phyloP scores from a whole-genome alignment of 2,888 invertebrate genomes.

The Caradrina kadenii region DNA sequence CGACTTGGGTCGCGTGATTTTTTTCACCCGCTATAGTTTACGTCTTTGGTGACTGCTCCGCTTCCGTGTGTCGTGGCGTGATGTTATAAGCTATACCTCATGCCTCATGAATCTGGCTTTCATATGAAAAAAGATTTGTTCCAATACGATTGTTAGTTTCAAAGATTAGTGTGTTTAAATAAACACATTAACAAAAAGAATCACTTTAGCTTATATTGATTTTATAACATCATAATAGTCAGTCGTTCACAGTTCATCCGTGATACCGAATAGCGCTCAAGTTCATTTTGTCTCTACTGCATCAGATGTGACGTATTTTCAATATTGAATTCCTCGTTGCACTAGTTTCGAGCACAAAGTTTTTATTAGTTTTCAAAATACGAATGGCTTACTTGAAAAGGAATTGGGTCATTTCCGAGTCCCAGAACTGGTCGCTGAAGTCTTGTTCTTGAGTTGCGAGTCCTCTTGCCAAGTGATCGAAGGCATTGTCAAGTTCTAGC shows the following conservation, averaged over 20 bases:
- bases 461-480: conserved; percentile 94
- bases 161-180: too few relatives aligned
- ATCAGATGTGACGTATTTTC: conserved; percentile 6
- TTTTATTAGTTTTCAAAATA: conserved; percentile 39
- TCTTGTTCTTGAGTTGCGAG: conserved; percentile 94
- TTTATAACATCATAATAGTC: conserved; percentile 18
- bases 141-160: too few relatives aligned
- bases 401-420: conserved; percentile 92
- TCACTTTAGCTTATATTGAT: background rate
- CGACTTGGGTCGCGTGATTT: too few relatives aligned
- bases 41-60: too few relatives aligned
- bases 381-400: conserved; percentile 81
- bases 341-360: conserved; percentile 26
- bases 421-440: conserved; percentile 94
- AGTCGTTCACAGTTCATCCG: conserved; percentile 19
- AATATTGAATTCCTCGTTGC: conserved; percentile 2
- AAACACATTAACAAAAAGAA: too few relatives aligned
- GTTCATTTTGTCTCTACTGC: conserved; percentile 14
- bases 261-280: background rate
- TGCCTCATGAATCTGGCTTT: too few relatives aligned
- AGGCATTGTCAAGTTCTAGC: conserved; percentile 91
- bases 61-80: too few relatives aligned
- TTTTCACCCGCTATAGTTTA: too few relatives aligned
- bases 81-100: too few relatives aligned
- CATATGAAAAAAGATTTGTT: too few relatives aligned